Evolutionary conservation across 2,888 invertebrate species (phyloP), one percentile per base, ranked within the genome.

Genomic region (Hirudinaria manillensis): DNA sequence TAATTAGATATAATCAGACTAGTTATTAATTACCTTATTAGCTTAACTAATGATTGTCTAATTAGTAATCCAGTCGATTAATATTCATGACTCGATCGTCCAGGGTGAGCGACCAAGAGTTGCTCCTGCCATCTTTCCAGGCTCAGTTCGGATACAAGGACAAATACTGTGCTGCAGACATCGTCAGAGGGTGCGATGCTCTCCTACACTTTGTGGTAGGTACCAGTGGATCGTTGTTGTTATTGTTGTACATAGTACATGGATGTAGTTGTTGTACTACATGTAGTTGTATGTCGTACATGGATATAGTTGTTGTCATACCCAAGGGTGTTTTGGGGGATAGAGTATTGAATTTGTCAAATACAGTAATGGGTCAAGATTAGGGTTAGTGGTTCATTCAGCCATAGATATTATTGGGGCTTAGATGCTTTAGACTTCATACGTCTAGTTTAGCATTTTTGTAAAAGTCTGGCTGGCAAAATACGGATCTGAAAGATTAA

Each of bases 131-230:
- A 4, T 90, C 93, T 13, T 95, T 95, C 84, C 88, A 91, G 3
- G 87, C 93, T 73, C 90, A 90, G 78, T 90, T 91, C 80, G 93
- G 94, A 13, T 96, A 91, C 85, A 88, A 91, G 55, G 91, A 91
- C 80, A 90, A 90, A 76, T 90, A 90, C 80, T 90, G 91, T 78
- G 93, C 95, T 0, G 87, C 91, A 0, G 97, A 97, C 85, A 87
- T 92, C 75, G 93, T 93, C 0, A 91, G 91, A 81, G 90, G 91
- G 0, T 87, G 93, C 85, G 86, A 92, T 78, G 91, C 93, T 1
- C 88, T 93, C 70, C 87, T 96, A 76, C 89, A 90, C 77, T 89
- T 90, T 72, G 89, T 53, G 65, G 73, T 73, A 19, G 36, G 68
- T 68, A 34, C 7, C 13, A 13, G 27, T 2, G 61, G 13, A 3